phyloP scores from a whole-genome alignment of 2,888 invertebrate genomes.

The Cephus pygmeus region DNA sequence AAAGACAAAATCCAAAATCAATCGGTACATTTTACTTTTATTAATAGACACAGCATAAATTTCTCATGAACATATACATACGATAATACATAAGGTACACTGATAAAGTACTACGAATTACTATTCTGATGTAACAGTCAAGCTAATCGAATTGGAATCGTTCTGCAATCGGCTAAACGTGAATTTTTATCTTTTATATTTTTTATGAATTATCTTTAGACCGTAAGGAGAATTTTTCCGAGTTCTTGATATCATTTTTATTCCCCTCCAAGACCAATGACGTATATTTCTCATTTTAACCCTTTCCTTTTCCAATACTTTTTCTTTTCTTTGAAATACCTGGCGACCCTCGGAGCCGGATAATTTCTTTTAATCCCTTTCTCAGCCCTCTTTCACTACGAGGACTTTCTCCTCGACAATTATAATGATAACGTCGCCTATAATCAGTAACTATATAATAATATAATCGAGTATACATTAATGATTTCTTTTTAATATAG shows the following conservation, averaged over 20 bases:
- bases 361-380: neutral
- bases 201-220: neutral
- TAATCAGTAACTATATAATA: neutral
- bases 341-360: constrained; percentile 21
- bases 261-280: neutral
- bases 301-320: neutral
- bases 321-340: neutral
- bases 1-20: neutral
- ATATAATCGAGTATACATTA: neutral
- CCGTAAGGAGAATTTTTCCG: neutral
- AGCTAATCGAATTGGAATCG: constrained; percentile 1
- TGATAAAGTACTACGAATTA: neutral
- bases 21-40: constrained; percentile 32
- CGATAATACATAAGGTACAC: constrained; percentile 21
- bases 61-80: constrained; percentile 43
- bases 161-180: neutral
- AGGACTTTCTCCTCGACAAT: neutral
- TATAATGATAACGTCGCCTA: neutral
- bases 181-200: neutral
- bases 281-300: neutral
- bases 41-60: constrained; percentile 48
- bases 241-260: neutral
- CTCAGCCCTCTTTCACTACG: neutral
- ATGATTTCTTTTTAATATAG: neutral
- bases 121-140: neutral